Base-by-base conservation (phyloP, 2,113 vertebrate genomes). In the Labeo rohita region DNA sequence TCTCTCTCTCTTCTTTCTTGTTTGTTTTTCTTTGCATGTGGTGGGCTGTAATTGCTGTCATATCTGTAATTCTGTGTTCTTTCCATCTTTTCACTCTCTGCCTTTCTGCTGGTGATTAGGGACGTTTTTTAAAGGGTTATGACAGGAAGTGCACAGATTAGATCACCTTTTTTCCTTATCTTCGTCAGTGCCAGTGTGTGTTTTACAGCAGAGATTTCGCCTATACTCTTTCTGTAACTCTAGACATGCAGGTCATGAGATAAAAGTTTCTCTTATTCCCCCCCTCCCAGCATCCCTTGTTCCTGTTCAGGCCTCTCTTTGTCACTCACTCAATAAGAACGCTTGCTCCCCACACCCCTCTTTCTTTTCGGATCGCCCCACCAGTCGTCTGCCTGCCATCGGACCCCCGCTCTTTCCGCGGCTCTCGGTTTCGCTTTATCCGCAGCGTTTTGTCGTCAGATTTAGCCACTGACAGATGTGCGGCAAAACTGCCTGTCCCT, bases 391-490 rank as follows among this genome's bases (percentile, higher is more conserved):
- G n/a, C 23, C 50, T 47, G 16, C 66, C 50, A 54, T 83, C 11
- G 28, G 8, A 54, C 65, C 61, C 63, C 15, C 63, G 2, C 39
- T 45, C 79, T 47, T 47, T 28, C 39, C 6, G 11, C 43, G 0
- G 59, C 59, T 47, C 43, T 50, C 75, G 47, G 79, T 68, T 82
- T 82, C 47, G 63, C 79, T 54, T 77, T 77, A 52, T 49, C 73
- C 36, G 1, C 36, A 12, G 2, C 43, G 23, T 81, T 81, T 81
- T 66, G 79, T 81, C n/a, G 3, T 61, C 77, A 49, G 45, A 66
- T 81, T 81, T 65, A 65, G 59, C 59, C 59, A 65, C 79, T 81
- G 79, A 82, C 80, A 82, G 80, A 82, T 68, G 80, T 82, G 80
- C 63, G 47, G 43, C 13, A 80, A 80, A 80, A 80, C 59, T 34